These are phyloP conservation scores for Karalla daura DNA, from an alignment of 2,797 vertebrate species.

Conservation along the genomic window DNA sequence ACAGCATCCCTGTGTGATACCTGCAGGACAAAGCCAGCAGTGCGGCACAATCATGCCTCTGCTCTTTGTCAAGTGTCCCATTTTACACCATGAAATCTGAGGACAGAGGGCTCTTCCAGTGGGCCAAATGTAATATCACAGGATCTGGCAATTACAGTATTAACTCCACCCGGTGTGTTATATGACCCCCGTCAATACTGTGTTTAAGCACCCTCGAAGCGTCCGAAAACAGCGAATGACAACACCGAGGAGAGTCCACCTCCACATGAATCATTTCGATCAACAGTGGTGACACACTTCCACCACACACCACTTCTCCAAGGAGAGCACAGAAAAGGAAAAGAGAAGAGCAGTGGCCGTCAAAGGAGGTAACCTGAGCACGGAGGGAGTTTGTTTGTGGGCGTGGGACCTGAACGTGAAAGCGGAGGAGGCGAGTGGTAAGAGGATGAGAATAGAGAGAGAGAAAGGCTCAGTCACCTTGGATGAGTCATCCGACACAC, in stretches of 20 bases:
- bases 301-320: slow-evolving; percentile 2
- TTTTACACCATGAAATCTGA: slow-evolving; percentile 43
- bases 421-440: slow-evolving; percentile 29
- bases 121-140: slow-evolving; percentile 33
- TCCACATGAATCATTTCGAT: slow-evolving; percentile 45
- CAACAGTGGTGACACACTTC: slow-evolving; percentile 1
- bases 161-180: slow-evolving; percentile 13
- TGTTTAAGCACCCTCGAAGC: slow-evolving; percentile 6
- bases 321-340: slow-evolving; percentile 11
- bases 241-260: slow-evolving; percentile 28
- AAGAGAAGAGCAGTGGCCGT: slow-evolving; percentile 12
- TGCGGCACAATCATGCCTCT: slow-evolving; percentile 4
- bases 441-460: slow-evolving; percentile 16
- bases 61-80: slow-evolving; percentile 26
- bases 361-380: slow-evolving; percentile 45
- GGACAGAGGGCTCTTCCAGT: slow-evolving; percentile 14
- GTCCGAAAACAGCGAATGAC: slow-evolving; percentile 7
- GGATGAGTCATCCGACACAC: slow-evolving; percentile 68
- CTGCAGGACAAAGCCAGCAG: slow-evolving; percentile 19
- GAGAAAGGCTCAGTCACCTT: slow-evolving; percentile 56
- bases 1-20: slow-evolving; percentile 33
- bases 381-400: slow-evolving; percentile 34
- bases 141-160: slow-evolving; percentile 13
- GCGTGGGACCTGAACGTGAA: slow-evolving; percentile 27
- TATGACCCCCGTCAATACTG: slow-evolving; percentile 23